Conservation (phyloP, 2,888 invertebrate species). For the Sarcophaga variegata region DNA sequence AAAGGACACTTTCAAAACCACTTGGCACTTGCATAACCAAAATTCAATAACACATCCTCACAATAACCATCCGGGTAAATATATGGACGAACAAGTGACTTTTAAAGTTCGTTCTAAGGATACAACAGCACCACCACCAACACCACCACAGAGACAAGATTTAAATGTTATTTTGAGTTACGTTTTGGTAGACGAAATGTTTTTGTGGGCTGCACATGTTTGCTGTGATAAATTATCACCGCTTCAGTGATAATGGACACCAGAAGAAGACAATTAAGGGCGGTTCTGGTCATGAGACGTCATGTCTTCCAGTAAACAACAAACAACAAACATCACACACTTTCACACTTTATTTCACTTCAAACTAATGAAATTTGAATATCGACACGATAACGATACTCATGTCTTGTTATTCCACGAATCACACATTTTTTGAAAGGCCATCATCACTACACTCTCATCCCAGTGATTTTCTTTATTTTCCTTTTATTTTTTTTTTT, state of each 20-base stretch:
- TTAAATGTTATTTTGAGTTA: conserved; percentile 23
- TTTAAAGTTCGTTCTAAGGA: conserved; percentile 56
- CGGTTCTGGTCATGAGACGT: conserved; percentile 72
- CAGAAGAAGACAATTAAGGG: conserved; percentile 26
- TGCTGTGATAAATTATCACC: conserved; percentile 80
- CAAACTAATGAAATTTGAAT: conserved; percentile 63
- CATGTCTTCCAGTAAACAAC: conserved; percentile 73
- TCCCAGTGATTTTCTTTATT: background rate
- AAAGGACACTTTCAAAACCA: conserved; percentile 42
- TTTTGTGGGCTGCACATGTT: conserved; percentile 81
- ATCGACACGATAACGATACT: conserved; percentile 9
- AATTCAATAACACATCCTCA: background rate
- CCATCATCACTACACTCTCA: background rate
- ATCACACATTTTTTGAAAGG: conserved; percentile 20
- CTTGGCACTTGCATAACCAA: conserved; percentile 61
- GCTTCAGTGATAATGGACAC: background rate
- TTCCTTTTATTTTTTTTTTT: background rate
- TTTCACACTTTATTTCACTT: conserved; percentile 78
- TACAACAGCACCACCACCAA: conserved; percentile 32
- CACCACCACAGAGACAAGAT: background rate
- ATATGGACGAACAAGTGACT: conserved; percentile 51
- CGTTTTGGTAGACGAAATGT: conserved; percentile 55
- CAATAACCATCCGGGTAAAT: background rate
- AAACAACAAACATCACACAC: conserved; percentile 71
- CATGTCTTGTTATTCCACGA: conserved; percentile 54